Evolutionary conservation across 2,888 invertebrate genomes (phyloP).

Genomic region (Drosophila acutilabella): DNA sequence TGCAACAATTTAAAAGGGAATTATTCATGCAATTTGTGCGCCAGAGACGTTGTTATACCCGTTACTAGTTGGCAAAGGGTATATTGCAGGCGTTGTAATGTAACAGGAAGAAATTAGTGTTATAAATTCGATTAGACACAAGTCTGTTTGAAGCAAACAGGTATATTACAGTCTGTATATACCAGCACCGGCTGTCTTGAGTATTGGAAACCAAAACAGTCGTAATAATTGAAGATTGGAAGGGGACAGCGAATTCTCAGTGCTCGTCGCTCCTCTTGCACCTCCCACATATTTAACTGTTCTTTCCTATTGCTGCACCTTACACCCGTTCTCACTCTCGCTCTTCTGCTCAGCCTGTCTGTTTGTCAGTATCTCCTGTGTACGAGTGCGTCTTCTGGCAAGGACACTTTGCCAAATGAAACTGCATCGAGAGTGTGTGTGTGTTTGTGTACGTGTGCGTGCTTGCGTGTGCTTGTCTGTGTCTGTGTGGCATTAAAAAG

Average conservation of each 20-base stretch:
- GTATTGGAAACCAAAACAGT: slow-evolving; percentile 48
- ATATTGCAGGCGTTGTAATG: background rate
- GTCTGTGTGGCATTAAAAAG: slow-evolving; percentile 67
- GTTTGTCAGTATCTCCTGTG: slow-evolving; percentile 23
- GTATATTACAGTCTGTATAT: background rate
- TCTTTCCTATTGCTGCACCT: slow-evolving; percentile 17
- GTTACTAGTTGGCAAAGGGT: background rate
- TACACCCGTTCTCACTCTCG: background rate
- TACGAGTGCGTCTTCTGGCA: slow-evolving; percentile 26
- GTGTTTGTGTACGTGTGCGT: slow-evolving; percentile 1
- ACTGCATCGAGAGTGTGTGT: slow-evolving; percentile 47
- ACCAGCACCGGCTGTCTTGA: background rate
- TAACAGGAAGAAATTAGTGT: slow-evolving; percentile 1
- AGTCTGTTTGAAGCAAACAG: too few species aligned
- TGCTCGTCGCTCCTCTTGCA: background rate
- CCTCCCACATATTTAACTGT: background rate
- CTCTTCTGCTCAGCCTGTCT: slow-evolving; percentile 9
- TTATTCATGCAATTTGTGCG: slow-evolving; percentile 80
- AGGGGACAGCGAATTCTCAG: background rate
- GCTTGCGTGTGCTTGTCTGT: slow-evolving; percentile 5
- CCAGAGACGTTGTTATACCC: slow-evolving; percentile 9
- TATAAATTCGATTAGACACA: too few species aligned
- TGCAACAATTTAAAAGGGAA: slow-evolving; percentile 79
- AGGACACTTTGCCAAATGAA: slow-evolving; percentile 71
- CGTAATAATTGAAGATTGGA: slow-evolving; percentile 51